Percentiles rank a stretch among this genome's conserved stretches.
Conservation (phyloP, 2,113 vertebrate species). For the Serilophus lunatus region DNA sequence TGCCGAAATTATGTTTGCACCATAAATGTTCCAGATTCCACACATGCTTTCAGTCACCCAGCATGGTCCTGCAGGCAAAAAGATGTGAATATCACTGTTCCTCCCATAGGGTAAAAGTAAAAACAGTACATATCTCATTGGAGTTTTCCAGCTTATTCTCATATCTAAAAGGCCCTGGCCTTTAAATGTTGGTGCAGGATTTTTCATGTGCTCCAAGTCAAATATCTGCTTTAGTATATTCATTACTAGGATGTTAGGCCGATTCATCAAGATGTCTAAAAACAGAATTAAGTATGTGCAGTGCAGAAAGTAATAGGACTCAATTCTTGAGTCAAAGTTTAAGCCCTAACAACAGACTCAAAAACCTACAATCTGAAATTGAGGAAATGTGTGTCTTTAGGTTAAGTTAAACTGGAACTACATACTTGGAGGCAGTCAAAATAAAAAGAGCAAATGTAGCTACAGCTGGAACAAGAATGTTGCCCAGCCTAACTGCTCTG, state of each 20-base stretch:
- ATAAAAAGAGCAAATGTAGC: not conserved
- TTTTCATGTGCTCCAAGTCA: not conserved
- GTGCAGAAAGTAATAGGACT: not conserved
- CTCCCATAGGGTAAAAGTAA: not conserved
- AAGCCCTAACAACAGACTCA: not conserved
- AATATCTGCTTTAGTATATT: not conserved
- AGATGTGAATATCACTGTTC: not conserved
- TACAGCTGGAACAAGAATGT: not conserved
- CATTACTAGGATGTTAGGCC: not conserved
- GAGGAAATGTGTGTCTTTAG: not conserved
- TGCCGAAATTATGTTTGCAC: slow-evolving; percentile 55
- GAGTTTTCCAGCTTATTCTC: not conserved
- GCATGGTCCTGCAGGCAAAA: not conserved
- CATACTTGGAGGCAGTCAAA: not conserved
- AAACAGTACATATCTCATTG: not conserved
- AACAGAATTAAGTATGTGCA: not conserved
- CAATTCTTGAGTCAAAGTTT: not conserved
- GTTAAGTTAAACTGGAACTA: not conserved
- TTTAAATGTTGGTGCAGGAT: not conserved
- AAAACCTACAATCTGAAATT: not conserved
- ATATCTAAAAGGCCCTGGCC: fast-evolving
- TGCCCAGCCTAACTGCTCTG: not conserved
- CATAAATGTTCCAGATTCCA: slow-evolving; percentile 43
- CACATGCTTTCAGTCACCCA: not conserved
- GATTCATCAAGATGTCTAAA: not conserved